Base-by-base conservation (phyloP, 2,113 vertebrate genomes). In the Pardalotus punctatus region DNA sequence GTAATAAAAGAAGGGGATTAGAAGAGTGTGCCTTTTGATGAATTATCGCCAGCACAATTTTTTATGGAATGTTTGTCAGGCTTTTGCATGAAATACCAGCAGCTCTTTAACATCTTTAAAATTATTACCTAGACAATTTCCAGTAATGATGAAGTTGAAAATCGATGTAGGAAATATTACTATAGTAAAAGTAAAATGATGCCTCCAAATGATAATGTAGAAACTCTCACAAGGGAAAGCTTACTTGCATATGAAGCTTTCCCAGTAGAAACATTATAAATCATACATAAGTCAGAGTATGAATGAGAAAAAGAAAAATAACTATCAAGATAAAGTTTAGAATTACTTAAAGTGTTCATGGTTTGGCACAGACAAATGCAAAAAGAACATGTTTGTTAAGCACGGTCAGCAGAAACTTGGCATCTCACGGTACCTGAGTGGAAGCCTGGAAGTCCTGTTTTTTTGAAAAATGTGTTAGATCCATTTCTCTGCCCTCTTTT, bases 161-260 rank as follows among this genome's bases (percentile, higher is more conserved):
- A 97, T 91, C 54, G 2, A 96, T 97, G 91, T 94, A 91, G 66
- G 91, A 96, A 97, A 81, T 92, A 97, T 83, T 95, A 73, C 81
- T 77, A n/a, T 48, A 81, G 69, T 83, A 81, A 65, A 91, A 92
- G 56, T 28, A 78, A 92, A 92, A 86, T 95, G 92, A 87, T 54
- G 54, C 64, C 86, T 93, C 77, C 61, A 77, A 93, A 94, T 35
- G 38, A 77, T 85, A 81, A 81, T 70, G 54, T 54, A 73, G 35
- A 83, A 92, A 91, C 74, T 64, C 71, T 97, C 78, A 80, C 43
- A 47, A 78, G 72, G 85, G 73, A 82, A 81, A 77, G 71, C 79
- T 94, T 66, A 25, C 90, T 95, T 95, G 79, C 62, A 65, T 81
- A 24, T 66, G 72, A 95, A 90, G 77, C 76, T 88, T 93, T 93